Conservation (phyloP, 2,888 invertebrate species). For the Lutraria lutraria region DNA sequence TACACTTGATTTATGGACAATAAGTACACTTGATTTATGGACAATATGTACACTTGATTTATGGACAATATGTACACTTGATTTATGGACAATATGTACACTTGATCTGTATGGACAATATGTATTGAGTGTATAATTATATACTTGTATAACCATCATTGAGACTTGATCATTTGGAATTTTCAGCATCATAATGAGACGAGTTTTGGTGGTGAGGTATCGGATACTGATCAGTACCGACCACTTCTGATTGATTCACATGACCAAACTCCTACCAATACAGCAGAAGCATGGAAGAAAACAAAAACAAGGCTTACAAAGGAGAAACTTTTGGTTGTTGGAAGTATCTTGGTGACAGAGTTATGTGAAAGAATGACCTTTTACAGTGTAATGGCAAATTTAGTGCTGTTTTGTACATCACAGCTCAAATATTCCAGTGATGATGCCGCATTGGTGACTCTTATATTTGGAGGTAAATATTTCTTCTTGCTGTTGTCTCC, state of each 20-base stretch:
- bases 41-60: too few relatives aligned
- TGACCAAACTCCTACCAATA: neutral
- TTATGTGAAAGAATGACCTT: conserved; percentile 83
- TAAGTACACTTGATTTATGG: too few relatives aligned
- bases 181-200: conserved; percentile 14
- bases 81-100: too few relatives aligned
- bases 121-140: too few relatives aligned
- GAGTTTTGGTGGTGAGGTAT: neutral
- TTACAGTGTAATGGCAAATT: conserved; percentile 81
- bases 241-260: neutral
- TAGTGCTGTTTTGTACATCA: conserved; percentile 82
- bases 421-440: conserved; percentile 73
- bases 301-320: conserved; percentile 40
- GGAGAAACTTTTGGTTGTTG: conserved; percentile 70
- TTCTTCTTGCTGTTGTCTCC: neutral
- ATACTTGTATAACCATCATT: too few relatives aligned
- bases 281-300: conserved; percentile 1
- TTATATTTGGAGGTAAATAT: conserved; percentile 81
- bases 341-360: conserved; percentile 78
- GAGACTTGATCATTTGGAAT: neutral
- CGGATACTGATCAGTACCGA: neutral
- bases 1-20: too few relatives aligned
- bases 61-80: too few relatives aligned
- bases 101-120: too few relatives aligned
- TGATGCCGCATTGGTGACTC: conserved; percentile 77